phyloP scores from a whole-genome alignment of 2,888 invertebrate genomes.

The Trichacis sp. region DNA sequence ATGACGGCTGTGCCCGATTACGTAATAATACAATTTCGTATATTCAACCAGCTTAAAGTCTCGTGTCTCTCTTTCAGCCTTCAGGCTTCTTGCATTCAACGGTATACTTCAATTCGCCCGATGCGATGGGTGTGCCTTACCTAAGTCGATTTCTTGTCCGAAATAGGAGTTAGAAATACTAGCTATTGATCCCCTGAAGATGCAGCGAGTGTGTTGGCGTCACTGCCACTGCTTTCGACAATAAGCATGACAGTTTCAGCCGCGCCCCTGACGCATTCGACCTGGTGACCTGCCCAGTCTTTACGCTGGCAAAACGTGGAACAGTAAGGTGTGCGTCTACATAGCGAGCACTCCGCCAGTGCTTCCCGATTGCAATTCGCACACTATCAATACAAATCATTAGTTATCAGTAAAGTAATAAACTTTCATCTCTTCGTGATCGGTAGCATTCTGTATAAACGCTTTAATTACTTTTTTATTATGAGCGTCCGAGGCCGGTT shows the following conservation, averaged over 20 bases:
- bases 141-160: constrained; percentile 36
- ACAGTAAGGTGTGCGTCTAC: constrained; percentile 88
- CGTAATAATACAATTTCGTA: too few relatives aligned
- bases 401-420: background rate
- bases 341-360: constrained; percentile 87
- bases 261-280: constrained; percentile 83
- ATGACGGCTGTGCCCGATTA: too few relatives aligned
- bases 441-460: background rate
- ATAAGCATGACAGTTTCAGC: constrained; percentile 88
- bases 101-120: too few relatives aligned
- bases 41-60: too few relatives aligned
- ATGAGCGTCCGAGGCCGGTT: constrained; percentile 75
- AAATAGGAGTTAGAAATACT: constrained; percentile 57
- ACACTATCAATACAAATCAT: constrained; percentile 72
- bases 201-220: constrained; percentile 54
- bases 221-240: constrained; percentile 76
- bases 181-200: constrained; percentile 63
- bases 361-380: constrained; percentile 92
- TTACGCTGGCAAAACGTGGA: constrained; percentile 91
- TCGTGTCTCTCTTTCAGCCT: too few relatives aligned
- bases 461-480: constrained; percentile 77
- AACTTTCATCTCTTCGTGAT: background rate
- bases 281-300: constrained; percentile 89
- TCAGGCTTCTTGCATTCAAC: too few relatives aligned
- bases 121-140: too few relatives aligned